Base-by-base conservation (phyloP, 2,113 vertebrate genomes). In the Egretta garzetta region DNA sequence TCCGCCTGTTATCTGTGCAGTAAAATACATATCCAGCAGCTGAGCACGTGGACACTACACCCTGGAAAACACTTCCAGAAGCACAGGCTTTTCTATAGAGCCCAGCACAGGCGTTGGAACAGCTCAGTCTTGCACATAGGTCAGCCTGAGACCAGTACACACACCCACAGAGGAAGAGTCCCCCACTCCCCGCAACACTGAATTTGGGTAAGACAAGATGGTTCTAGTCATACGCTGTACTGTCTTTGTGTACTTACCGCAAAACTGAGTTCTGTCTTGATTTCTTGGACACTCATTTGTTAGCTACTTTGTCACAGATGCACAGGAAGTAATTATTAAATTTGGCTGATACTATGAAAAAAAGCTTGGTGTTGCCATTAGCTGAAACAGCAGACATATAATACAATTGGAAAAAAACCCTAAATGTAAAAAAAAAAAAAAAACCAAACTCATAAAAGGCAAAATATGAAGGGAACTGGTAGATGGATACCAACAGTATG, bases 111-210 rank as follows among this genome's bases (percentile, higher is more conserved):
- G 55, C 28, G 10, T 35, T 33, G 59, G 6, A 30, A 23, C 16
- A 53, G 58, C 62, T 62, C 13, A 8, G 3, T 32, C 59, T 33
- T n/a, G 22, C 8, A 37, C 32, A 7, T 4, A 3, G 0, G 4
- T 26, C 60, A 32, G 50, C 41, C 66, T 4, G 56, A 53, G 37
- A 15, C 17, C 19, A 47, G 19, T 9, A 50, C 0, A 0, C 5
- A 16, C 33, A 26, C 4, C 12, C 12, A 4, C 1, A 15, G 55
- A 27, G 64, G 27, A 39, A 10, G 10, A 10, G 12, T 20, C 21
- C 21, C 50, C 35, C 8, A 1, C 33, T 24, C 70, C 5, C 47
- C 50, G 27, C 72, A 55, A 3, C 30, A 7, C 24, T n/a, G 4
- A 13, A 9, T 49, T 4, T 72, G 47, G 53, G 23, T 33, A 37